phyloP scores from a whole-genome alignment of 2,797 vertebrate genomes.

The Furcifer pardalis region DNA sequence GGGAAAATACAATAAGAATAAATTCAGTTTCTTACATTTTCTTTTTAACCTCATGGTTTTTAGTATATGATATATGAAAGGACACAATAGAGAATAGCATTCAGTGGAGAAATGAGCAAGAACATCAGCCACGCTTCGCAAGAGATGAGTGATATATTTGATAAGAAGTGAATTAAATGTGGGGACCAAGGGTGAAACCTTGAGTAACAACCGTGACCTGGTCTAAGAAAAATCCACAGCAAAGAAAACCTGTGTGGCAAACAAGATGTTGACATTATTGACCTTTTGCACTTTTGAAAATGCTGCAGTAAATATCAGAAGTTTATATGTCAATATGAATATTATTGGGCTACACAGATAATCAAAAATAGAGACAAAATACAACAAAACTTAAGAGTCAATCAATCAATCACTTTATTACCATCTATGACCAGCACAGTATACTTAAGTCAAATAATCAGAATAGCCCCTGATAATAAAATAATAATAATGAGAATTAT shows the following conservation, averaged over 20 bases:
- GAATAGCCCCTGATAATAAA: neutral
- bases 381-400: neutral
- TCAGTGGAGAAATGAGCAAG: conserved; percentile 40
- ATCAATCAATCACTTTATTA: too few relatives aligned
- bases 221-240: neutral
- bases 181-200: neutral
- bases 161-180: neutral
- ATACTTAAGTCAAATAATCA: neutral
- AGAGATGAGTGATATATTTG: conserved; percentile 49
- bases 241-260: neutral
- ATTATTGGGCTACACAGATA: neutral
- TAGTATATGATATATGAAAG: conserved; percentile 62
- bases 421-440: too few relatives aligned
- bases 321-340: neutral
- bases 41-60: conserved; percentile 65
- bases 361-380: neutral
- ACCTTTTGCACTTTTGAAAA: neutral
- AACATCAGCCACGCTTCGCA: conserved; percentile 25
- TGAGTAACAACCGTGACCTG: neutral
- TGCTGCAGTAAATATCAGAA: neutral
- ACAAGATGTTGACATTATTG: neutral
- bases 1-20: conserved; percentile 43
- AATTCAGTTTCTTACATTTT: conserved; percentile 58
- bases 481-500: too few relatives aligned
- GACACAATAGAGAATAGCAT: conserved; percentile 44